Evolutionary conservation across 1,140 invertebrate genomes (phyloP).

Genomic region (Musca vetustissima): DNA sequence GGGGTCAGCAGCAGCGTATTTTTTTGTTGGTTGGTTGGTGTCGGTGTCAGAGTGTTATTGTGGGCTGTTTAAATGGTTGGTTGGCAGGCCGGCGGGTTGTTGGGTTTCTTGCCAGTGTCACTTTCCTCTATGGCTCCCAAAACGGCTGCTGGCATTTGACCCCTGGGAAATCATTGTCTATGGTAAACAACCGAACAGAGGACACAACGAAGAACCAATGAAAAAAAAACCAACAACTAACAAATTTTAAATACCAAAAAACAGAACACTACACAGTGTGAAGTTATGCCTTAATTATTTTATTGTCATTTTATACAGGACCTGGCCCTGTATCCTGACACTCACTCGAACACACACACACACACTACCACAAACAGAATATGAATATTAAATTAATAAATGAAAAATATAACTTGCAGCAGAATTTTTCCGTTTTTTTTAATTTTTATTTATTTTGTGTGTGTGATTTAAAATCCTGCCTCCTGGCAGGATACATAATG

Average conservation of each 20-base stretch:
- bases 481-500: too few relatives aligned
- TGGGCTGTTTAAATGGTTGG: too few relatives aligned
- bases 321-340: background rate
- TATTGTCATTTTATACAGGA: slow-evolving; percentile 21
- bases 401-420: background rate
- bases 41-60: background rate
- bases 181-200: slow-evolving; percentile 8
- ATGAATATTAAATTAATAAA: slow-evolving; percentile 21
- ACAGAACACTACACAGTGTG: slow-evolving; percentile 7
- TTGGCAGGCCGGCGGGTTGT: too few relatives aligned
- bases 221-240: slow-evolving; percentile 1
- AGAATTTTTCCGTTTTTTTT: slow-evolving; percentile 6
- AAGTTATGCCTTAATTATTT: slow-evolving; percentile 24
- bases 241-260: slow-evolving; percentile 11
- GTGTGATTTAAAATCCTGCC: background rate
- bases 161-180: slow-evolving; percentile 23
- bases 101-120: too few relatives aligned
- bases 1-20: slow-evolving; percentile 1
- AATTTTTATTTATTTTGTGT: background rate
- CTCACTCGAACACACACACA: too few relatives aligned
- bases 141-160: slow-evolving; percentile 19
- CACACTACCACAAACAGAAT: background rate
- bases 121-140: slow-evolving; percentile 15
- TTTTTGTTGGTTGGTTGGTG: background rate
- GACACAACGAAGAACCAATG: background rate